phyloP scores from a whole-genome alignment of 1,140 invertebrate species.

The Drosophila jambulina region DNA sequence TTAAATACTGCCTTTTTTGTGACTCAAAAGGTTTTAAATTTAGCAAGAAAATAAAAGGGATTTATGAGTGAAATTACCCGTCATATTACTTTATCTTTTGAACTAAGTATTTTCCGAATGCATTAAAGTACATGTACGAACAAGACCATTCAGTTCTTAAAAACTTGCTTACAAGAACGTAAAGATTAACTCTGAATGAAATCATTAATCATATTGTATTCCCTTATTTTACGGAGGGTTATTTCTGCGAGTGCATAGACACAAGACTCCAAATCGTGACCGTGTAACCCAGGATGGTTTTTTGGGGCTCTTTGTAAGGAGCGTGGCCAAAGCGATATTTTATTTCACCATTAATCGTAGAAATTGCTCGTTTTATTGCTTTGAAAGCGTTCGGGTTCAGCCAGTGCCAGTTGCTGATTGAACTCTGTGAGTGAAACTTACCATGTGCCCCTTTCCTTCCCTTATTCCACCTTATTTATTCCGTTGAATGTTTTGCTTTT shows the following conservation, averaged over 20 bases:
- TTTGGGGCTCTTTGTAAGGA: conserved; percentile 4
- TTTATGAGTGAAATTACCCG: too few species aligned
- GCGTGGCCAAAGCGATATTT: conserved; percentile 49
- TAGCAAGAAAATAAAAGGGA: too few species aligned
- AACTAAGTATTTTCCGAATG: too few species aligned
- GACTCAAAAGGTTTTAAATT: too few species aligned
- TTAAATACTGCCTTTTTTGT: too few species aligned
- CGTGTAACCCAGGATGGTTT: neutral
- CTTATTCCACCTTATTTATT: neutral
- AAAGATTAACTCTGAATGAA: neutral
- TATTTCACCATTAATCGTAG: conserved; percentile 66
- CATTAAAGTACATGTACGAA: too few species aligned
- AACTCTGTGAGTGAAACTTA: conserved; percentile 58
- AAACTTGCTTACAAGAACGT: neutral
- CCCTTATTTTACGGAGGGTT: neutral
- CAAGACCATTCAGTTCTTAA: too few species aligned
- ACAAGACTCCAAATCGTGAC: neutral
- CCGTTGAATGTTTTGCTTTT: neutral
- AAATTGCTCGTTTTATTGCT: conserved; percentile 63
- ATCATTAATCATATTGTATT: neutral
- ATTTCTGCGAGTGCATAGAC: neutral
- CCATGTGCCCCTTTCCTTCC: conserved; percentile 40
- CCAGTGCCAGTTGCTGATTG: conserved; percentile 24
- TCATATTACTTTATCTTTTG: too few species aligned
- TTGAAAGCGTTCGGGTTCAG: conserved; percentile 54